These are phyloP conservation scores for Mesocentrotus franciscanus DNA, from an alignment of 53 echinoderm and acorn worm species.

Conservation along the genomic window DNA sequence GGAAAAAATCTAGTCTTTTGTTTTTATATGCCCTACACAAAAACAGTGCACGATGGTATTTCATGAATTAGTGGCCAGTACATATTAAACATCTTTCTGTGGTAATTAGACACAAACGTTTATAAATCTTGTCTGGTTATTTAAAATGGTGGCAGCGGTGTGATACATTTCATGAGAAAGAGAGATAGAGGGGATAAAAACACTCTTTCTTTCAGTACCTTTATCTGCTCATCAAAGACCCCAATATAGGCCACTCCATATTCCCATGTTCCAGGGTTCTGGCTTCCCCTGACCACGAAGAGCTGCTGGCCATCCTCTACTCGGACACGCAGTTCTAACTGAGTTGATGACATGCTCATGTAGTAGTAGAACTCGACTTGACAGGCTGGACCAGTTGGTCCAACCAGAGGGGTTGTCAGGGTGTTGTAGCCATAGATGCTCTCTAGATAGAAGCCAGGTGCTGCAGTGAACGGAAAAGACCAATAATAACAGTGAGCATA, in stretches of 20 bases:
- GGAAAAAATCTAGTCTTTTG: too few relatives aligned
- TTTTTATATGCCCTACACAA: too few relatives aligned
- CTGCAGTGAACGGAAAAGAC: neutral
- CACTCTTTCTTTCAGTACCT: neutral
- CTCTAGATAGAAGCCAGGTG: constrained; percentile 39
- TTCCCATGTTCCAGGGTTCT: constrained; percentile 40
- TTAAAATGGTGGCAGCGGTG: too few relatives aligned
- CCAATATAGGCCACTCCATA: constrained; percentile 30
- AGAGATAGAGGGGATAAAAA: too few relatives aligned
- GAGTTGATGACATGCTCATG: constrained; percentile 40
- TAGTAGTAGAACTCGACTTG: constrained; percentile 71
- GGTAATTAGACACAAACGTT: too few relatives aligned
- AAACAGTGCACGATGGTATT: too few relatives aligned
- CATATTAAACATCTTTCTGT: too few relatives aligned
- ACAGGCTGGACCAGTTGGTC: constrained; percentile 68
- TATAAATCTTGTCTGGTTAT: too few relatives aligned
- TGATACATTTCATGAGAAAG: too few relatives aligned
- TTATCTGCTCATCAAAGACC: constrained; percentile 17
- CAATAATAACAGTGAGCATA: too few relatives aligned
- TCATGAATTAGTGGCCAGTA: too few relatives aligned
- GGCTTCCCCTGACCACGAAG: neutral
- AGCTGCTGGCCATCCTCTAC: constrained; percentile 11
- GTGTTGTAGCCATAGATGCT: constrained; percentile 63
- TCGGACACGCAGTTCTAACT: constrained; percentile 49
- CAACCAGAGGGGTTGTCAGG: constrained; percentile 65